A percentile compares a stretch with the other conserved stretches of the same genome.
Evolutionary conservation across 2,888 invertebrate genomes (phyloP).

Genomic region (Prosapia bicincta): DNA sequence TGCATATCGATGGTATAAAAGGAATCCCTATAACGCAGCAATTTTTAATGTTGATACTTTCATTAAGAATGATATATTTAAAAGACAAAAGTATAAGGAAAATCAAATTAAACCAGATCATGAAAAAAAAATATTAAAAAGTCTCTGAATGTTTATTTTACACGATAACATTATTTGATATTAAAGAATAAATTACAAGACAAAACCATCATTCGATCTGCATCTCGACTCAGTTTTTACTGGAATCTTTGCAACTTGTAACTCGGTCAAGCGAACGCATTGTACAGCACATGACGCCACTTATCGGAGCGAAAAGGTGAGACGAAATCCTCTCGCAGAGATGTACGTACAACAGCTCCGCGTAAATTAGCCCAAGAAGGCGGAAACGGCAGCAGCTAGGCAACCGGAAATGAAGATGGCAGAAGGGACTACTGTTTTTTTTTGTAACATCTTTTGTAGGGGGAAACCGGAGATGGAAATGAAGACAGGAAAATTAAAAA

Average conservation of each 20-base stretch:
- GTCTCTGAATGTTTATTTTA: no score
- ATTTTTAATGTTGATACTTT: no score
- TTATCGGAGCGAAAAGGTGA: not conserved
- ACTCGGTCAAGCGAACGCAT: not conserved
- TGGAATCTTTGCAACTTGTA: not conserved
- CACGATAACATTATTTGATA: no score
- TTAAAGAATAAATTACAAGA: no score
- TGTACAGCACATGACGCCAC: conserved; percentile 1
- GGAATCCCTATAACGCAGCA: no score
- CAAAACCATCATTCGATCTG: no score
- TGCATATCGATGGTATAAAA: no score
- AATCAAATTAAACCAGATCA: no score
- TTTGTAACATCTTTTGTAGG: not conserved
- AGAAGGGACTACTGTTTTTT: conserved; percentile 8
- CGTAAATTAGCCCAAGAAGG: not conserved
- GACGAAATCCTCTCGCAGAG: conserved; percentile 7
- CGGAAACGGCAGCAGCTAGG: conserved; percentile 14
- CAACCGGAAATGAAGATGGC: conserved; percentile 25
- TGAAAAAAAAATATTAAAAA: no score
- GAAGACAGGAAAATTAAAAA: conserved; percentile 16
- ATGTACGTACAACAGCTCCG: not conserved
- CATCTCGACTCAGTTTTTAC: no score
- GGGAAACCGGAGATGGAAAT: conserved; percentile 19
- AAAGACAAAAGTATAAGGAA: no score
- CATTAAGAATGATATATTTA: no score